These are phyloP conservation scores for Phrynocephalus forsythii DNA, from an alignment of 2,797 vertebrate species.

Conservation along the genomic window DNA sequence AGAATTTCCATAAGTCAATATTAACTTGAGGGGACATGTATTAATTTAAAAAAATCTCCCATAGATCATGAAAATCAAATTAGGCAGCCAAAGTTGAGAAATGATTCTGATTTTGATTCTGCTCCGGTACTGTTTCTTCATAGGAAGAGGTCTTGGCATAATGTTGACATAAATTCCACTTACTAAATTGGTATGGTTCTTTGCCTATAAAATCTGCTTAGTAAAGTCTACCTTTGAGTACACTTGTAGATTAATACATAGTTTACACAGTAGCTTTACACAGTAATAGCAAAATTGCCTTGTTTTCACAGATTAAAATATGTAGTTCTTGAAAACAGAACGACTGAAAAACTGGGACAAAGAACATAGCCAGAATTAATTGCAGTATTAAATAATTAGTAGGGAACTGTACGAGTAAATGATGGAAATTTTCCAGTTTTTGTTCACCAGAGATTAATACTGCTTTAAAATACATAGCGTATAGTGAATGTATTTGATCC, in stretches of 20 bases:
- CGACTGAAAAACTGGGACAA: background rate
- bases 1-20: no score
- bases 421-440: background rate
- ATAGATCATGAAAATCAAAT: background rate
- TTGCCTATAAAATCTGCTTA: slow-evolving; percentile 18
- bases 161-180: no score
- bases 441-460: background rate
- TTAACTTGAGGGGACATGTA: background rate
- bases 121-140: background rate
- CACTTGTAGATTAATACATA: background rate
- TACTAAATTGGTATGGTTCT: slow-evolving; percentile 12
- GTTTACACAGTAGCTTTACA: background rate
- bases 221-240: background rate
- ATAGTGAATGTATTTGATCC: background rate
- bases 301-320: background rate
- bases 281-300: background rate
- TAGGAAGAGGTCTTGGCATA: background rate
- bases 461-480: background rate
- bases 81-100: background rate
- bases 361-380: background rate
- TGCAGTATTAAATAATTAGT: background rate
- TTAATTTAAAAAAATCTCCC: background rate
- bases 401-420: background rate
- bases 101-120: background rate
- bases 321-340: slow-evolving; percentile 5